Evolutionary conservation across 2,888 invertebrate genomes (phyloP).

Genomic region (Frankliniella intonsa): DNA sequence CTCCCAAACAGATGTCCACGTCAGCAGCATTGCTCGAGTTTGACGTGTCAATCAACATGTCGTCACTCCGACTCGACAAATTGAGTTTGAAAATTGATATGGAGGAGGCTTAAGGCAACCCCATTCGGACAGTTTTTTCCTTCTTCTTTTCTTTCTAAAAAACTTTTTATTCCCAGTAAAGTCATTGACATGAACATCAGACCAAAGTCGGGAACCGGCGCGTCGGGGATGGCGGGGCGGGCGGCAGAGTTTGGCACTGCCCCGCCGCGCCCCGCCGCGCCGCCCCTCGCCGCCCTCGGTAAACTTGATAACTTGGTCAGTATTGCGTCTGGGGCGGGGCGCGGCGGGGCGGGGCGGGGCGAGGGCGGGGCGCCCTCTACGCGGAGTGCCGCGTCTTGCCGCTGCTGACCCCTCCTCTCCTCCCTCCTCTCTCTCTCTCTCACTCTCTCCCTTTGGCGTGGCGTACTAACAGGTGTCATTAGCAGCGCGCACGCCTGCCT

Average conservation of each 20-base stretch:
- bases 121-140: too few species aligned
- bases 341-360: neutral
- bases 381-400: neutral
- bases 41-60: too few species aligned
- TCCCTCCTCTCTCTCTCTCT: neutral
- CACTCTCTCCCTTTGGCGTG: neutral
- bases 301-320: constrained; percentile 17
- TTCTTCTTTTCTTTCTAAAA: too few species aligned
- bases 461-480: constrained; percentile 16
- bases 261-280: neutral
- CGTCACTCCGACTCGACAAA: too few species aligned
- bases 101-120: too few species aligned
- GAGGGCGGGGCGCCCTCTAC: neutral
- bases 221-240: too few species aligned
- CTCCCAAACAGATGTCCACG: too few species aligned
- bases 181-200: too few species aligned
- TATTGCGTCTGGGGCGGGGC: neutral
- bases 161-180: too few species aligned
- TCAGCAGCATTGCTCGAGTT: too few species aligned
- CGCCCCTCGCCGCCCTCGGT: neutral
- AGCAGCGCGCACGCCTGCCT: neutral
- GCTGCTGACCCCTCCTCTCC: neutral
- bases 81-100: too few species aligned
- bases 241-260: neutral
- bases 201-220: too few species aligned